Evolutionary conservation across 2,888 invertebrate genomes (phyloP), one percentile per base, ranked within the genome.

Genomic region (Phaonia tiefii): DNA sequence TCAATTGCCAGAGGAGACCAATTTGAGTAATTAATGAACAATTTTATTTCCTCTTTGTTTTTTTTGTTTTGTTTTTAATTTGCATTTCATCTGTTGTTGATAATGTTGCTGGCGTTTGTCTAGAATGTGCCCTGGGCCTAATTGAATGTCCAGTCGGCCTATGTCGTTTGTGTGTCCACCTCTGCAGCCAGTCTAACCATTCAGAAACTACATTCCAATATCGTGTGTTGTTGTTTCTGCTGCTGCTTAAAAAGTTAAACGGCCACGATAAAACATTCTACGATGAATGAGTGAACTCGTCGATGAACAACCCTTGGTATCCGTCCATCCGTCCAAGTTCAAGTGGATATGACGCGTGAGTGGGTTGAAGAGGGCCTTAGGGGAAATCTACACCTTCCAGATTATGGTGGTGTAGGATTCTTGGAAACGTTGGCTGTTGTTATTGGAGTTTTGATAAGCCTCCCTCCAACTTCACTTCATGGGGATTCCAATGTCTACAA

Each of bases 1-100:
- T n/a, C n/a, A n/a, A 46, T 60, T 39, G 15, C 31, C 31, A 31
- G 8, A 31, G 54, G 63, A 49, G 44, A 7, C 15, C 42, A 67
- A 63, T 71, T 75, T 78, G n/a, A 66, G 60, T 81, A 77, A 81
- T 81, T 81, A 81, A 75, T 75, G 56, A 78, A 78, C 71, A 20
- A 42, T 63, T 15, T 60, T 31, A 58, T 69, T 80, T 17, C 20
- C 2, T 63, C 11, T 63, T 63, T 60, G 20, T 15, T 15, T 37
- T 37, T 1, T 58, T 26, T 56, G 15, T 42, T 13, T 54, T 54
- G 15, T 31, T 51, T 65, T 70, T 8, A 54, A 51, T 66, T 76
- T 76, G 46, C 42, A 71, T 77, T 76, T 44, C 17, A 60, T 37
- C 25, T 74, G 3, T 13, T 8, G 15, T 8, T 69, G 46, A n/a